phyloP scores from a whole-genome alignment of 2,797 vertebrate species.

The Cygnus olor region DNA sequence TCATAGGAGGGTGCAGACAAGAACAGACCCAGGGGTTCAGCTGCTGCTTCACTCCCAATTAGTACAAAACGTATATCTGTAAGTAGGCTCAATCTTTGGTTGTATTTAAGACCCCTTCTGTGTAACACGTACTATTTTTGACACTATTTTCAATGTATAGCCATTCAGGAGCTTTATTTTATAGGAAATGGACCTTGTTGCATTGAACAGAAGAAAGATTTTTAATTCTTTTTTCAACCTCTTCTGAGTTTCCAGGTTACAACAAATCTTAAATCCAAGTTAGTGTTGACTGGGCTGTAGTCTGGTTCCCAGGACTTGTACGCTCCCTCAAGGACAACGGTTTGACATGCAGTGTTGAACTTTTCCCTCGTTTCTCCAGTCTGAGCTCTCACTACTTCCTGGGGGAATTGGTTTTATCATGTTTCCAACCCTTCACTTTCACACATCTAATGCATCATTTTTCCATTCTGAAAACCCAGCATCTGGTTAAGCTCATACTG shows the following conservation, averaged over 20 bases:
- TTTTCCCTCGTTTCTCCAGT: neutral
- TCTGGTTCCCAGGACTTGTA: neutral
- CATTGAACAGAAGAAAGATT: neutral
- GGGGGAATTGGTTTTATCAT: neutral
- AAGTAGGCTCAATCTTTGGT: fast-evolving
- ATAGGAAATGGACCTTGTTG: neutral
- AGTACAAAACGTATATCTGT: neutral
- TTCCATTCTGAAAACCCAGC: neutral
- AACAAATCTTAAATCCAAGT: neutral
- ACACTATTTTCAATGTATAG: neutral
- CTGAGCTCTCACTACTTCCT: neutral
- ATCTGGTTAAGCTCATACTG: neutral
- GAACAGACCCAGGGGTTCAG: neutral
- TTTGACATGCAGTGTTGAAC: neutral
- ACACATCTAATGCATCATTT: neutral
- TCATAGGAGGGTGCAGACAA: neutral
- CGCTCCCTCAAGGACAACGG: fast-evolving
- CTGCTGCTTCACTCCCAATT: neutral
- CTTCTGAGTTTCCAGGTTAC: neutral
- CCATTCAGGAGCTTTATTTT: neutral
- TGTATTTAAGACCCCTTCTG: neutral
- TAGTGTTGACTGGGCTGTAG: neutral
- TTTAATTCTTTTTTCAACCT: fast-evolving
- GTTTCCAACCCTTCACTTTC: neutral
- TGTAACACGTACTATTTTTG: neutral